phyloP scores from a whole-genome alignment of 92 coral and sea anemone species.

The Parazoanthus swiftii region DNA sequence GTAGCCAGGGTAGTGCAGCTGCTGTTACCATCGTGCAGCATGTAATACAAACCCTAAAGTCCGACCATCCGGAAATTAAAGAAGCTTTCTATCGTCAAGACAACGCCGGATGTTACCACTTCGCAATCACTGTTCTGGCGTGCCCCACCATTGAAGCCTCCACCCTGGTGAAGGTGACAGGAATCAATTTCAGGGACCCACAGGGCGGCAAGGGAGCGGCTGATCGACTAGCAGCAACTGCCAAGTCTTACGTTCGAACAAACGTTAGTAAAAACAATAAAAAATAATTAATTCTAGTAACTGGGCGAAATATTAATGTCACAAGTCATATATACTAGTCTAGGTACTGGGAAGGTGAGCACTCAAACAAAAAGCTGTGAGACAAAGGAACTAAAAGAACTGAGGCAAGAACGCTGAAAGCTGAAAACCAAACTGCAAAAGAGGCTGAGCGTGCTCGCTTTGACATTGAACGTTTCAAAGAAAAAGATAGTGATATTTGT shows the following conservation, averaged over 20 bases:
- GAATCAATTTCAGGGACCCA: constrained; percentile 16
- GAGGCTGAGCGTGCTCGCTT: too few relatives aligned
- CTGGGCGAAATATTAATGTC: too few relatives aligned
- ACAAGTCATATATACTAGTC: too few relatives aligned
- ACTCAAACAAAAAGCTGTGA: too few relatives aligned
- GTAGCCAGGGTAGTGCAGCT: constrained; percentile 18
- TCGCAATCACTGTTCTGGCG: neutral
- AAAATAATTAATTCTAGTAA: too few relatives aligned
- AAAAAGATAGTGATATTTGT: too few relatives aligned
- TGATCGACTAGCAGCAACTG: constrained; percentile 45
- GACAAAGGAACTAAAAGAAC: too few relatives aligned
- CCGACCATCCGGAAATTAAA: neutral
- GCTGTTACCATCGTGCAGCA: constrained; percentile 31
- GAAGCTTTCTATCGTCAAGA: constrained; percentile 27
- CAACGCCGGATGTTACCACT: constrained; percentile 41
- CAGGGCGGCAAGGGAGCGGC: constrained; percentile 49
- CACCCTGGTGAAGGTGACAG: neutral
- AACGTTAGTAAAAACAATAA: constrained; percentile 41
- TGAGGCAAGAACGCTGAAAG: too few relatives aligned
- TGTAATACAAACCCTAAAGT: constrained; percentile 22
- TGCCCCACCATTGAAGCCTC: constrained; percentile 12
- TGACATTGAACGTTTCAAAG: too few relatives aligned
- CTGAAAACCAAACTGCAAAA: too few relatives aligned
- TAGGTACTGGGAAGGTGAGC: too few relatives aligned
- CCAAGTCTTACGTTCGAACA: constrained; percentile 27